These are phyloP conservation scores for Sphaerophoria rueppellii DNA, from an alignment of 2,888 invertebrate genomes.

Conservation along the genomic window DNA sequence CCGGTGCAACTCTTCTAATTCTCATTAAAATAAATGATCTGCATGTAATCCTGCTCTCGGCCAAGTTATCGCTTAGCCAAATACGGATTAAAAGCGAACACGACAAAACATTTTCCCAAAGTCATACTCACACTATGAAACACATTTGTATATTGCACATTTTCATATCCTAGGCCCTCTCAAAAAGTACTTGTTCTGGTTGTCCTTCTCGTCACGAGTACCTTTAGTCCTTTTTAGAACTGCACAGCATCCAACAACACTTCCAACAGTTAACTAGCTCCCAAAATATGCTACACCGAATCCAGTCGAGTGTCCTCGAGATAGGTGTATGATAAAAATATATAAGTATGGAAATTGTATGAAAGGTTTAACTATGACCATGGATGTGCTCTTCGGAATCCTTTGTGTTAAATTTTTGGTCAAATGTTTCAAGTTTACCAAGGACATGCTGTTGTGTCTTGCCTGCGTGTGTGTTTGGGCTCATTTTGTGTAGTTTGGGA, in stretches of 20 bases:
- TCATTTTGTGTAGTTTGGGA: conserved; percentile 14
- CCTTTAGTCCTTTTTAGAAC: conserved; percentile 51
- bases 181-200: not conserved
- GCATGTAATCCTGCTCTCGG: conserved; percentile 62
- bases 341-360: not conserved
- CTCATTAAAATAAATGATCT: conserved; percentile 80
- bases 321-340: conserved; percentile 16
- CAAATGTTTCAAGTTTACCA: conserved; percentile 29
- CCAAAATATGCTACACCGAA: conserved; percentile 42
- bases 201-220: not conserved
- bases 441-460: not conserved
- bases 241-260: conserved; percentile 41
- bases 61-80: conserved; percentile 60
- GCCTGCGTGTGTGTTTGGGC: conserved; percentile 12
- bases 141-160: not conserved
- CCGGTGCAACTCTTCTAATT: conserved; percentile 75
- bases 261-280: conserved; percentile 60
- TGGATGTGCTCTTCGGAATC: conserved; percentile 47
- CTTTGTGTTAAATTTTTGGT: conserved; percentile 55
- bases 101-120: conserved; percentile 20
- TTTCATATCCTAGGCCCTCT: conserved; percentile 8
- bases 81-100: conserved; percentile 61
- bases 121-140: not conserved
- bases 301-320: conserved; percentile 49
- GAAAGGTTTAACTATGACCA: not conserved